Evolutionary conservation across 2,797 vertebrate species (phyloP).

Genomic region (Takifugu ocellatus): DNA sequence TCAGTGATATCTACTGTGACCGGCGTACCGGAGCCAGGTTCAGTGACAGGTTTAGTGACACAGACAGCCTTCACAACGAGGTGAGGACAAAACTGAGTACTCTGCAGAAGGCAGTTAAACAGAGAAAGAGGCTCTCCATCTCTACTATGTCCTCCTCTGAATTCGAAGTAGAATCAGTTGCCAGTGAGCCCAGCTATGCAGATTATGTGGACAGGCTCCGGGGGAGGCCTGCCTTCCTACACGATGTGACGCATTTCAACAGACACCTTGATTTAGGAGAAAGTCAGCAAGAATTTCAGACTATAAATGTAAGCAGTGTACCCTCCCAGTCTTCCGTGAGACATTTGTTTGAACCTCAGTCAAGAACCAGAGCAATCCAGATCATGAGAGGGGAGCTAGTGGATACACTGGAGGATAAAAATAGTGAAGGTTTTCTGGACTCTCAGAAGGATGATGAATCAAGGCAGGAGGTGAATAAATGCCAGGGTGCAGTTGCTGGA

Average conservation of each 20-base stretch:
- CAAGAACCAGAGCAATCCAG: conserved; percentile 70
- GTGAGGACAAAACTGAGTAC: conserved; percentile 86
- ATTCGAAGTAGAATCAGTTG: conserved; percentile 75
- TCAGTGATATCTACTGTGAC: conserved; percentile 81
- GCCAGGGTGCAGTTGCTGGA: conserved; percentile 24
- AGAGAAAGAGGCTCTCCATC: conserved; percentile 83
- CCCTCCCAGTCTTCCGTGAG: conserved; percentile 44
- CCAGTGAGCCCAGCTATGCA: conserved; percentile 74
- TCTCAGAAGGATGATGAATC: conserved; percentile 22
- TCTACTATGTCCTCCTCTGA: conserved; percentile 82
- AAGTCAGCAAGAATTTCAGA: conserved; percentile 44
- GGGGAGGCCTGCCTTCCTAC: conserved; percentile 62
- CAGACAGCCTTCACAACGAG: conserved; percentile 87
- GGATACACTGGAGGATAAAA: conserved; percentile 32
- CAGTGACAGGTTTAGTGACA: conserved; percentile 80
- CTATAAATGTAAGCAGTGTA: conserved; percentile 50
- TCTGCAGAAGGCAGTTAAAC: conserved; percentile 83
- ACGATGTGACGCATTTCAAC: conserved; percentile 63
- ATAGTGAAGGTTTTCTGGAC: conserved; percentile 14
- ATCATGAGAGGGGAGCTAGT: conserved; percentile 72
- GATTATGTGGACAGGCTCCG: conserved; percentile 71
- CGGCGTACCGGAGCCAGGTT: conserved; percentile 67
- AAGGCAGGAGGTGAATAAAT: conserved; percentile 20
- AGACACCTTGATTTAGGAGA: conserved; percentile 57
- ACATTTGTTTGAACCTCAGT: conserved; percentile 72